A percentile compares a stretch with the other conserved stretches of the same genome.
Evolutionary conservation across 2,797 vertebrate genomes (phyloP).

Genomic region (Atherinosoma microstoma): DNA sequence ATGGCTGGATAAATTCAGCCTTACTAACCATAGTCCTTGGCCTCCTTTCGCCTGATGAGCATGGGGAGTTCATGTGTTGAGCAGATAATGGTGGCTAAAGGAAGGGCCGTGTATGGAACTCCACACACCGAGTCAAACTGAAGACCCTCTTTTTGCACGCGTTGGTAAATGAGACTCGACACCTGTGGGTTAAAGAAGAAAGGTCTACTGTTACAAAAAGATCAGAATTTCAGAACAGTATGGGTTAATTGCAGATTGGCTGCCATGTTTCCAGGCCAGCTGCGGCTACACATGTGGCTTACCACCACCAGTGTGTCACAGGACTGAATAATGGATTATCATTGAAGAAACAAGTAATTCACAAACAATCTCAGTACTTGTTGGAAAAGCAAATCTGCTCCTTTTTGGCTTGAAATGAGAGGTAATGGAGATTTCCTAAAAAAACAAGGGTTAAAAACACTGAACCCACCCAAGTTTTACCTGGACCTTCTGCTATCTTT

Average conservation of each 20-base stretch:
- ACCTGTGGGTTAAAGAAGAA: slow-evolving; percentile 76
- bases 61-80: slow-evolving; percentile 86
- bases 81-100: slow-evolving; percentile 91
- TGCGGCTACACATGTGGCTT: too few species aligned
- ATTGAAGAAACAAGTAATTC: too few species aligned
- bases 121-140: slow-evolving; percentile 88
- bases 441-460: too few species aligned
- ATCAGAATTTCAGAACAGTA: not conserved
- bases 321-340: too few species aligned
- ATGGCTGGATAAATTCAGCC: not conserved
- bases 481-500: too few species aligned
- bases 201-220: not conserved
- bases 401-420: too few species aligned
- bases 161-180: slow-evolving; percentile 85
- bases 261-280: too few species aligned
- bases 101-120: slow-evolving; percentile 94
- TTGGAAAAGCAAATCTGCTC: too few species aligned
- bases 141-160: slow-evolving; percentile 76
- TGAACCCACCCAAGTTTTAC: not conserved
- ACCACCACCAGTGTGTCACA: too few species aligned
- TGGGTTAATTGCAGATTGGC: too few species aligned
- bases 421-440: too few species aligned
- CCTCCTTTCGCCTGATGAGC: slow-evolving; percentile 93
- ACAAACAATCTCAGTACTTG: too few species aligned
- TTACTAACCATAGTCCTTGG: slow-evolving; percentile 89